Base-by-base conservation (phyloP, 2,888 invertebrate genomes). In the Papilio protenor region DNA sequence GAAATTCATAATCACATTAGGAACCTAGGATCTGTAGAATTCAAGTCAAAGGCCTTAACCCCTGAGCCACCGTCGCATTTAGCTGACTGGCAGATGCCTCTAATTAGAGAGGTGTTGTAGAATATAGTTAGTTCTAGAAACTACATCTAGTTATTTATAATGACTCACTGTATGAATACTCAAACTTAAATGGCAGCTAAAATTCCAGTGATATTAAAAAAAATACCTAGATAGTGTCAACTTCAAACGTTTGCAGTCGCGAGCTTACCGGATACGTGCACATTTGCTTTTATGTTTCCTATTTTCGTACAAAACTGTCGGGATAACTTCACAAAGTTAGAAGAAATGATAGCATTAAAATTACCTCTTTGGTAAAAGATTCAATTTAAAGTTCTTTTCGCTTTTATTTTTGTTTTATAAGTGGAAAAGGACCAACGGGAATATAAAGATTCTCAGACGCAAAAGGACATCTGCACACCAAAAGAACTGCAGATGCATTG, bases 131-230 rank as follows among this genome's bases (percentile, higher is more conserved):
- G 8, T 40, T 1, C 40, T 40, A 40, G 5, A 52, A 52, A 18
- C 16, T 52, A 52, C 18, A 52, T 16, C 0, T 49, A 40, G 0
- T 47, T 18, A n/a, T 66, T 40, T 66, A 10, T n/a, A n/a, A 66
- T 40, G 66, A n/a, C 40, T 40, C 3, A 21, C 23, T 40, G 18
- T 21, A 40, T 59, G 40, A 66, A 45, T 45, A 23, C 69, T 57
- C 5, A 49, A 64, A 66, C 64, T 66, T 33, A 49, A 74, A 66
- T 6, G 47, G 16, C 21, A 40, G 55, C 33, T 74, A 73, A 77
- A 77, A 77, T 69, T 73, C 45, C 33, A 23, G 69, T 57, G 59
- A 47, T 40, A 73, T 73, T n/a, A n/a, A n/a, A n/a, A n/a, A n/a
- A n/a, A n/a, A n/a, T n/a, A n/a, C 33, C 21, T 47, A 74, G 73